Conservation (phyloP, 1,140 invertebrate species). For the Rhynchophorus ferrugineus region DNA sequence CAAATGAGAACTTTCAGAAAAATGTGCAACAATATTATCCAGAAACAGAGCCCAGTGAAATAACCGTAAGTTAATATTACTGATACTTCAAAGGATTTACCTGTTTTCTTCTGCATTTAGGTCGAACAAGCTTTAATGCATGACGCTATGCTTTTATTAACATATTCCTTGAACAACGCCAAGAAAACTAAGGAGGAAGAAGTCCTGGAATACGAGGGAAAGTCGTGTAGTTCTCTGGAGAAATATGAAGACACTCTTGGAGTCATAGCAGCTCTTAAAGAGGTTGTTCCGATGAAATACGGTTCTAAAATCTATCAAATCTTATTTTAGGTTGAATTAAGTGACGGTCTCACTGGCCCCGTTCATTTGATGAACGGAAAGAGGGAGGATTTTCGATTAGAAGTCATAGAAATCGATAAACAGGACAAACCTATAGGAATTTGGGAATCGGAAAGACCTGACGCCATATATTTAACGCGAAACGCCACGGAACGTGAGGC, state of each 20-base stretch:
- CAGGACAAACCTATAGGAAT: conserved; percentile 7
- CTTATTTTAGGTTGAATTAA: conserved; percentile 4
- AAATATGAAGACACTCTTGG: conserved; percentile 41
- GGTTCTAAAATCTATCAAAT: conserved; percentile 7
- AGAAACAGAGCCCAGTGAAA: not conserved
- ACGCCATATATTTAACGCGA: conserved; percentile 12
- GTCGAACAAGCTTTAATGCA: conserved; percentile 65
- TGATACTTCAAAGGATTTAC: not conserved
- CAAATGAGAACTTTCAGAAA: conserved; percentile 28
- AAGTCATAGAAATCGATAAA: conserved; percentile 10
- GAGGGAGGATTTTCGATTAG: conserved; percentile 12
- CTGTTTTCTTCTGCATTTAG: conserved; percentile 40
- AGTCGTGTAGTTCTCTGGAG: conserved; percentile 48
- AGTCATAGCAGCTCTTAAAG: conserved; percentile 15
- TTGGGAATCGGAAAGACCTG: conserved; percentile 6
- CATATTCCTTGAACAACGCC: conserved; percentile 50
- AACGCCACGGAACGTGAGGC: conserved; percentile 20
- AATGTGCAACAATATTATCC: not conserved
- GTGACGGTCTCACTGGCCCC: conserved; percentile 7
- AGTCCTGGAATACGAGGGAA: conserved; percentile 36
- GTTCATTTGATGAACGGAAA: conserved; percentile 13
- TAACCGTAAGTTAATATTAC: conserved; percentile 1
- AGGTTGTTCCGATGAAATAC: conserved; percentile 20
- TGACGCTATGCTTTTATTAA: conserved; percentile 65
- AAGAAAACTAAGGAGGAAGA: conserved; percentile 28